These are phyloP conservation scores for Eulemur rufifrons DNA, from an alignment of 2,113 vertebrate genomes.

Conservation along the genomic window DNA sequence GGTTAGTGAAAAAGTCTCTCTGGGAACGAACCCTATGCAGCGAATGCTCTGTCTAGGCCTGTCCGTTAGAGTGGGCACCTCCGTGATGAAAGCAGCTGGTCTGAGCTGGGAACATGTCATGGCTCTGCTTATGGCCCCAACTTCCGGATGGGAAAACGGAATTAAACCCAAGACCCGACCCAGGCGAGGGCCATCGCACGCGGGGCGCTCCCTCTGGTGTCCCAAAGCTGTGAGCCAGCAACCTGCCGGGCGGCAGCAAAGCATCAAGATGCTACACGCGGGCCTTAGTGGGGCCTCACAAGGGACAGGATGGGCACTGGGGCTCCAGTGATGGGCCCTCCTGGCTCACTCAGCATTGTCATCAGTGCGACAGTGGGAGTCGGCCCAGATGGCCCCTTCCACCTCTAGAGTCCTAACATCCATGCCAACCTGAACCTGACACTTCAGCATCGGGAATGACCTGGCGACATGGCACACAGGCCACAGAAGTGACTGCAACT, in stretches of 20 bases:
- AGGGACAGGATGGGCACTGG: background rate
- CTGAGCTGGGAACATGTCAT: background rate
- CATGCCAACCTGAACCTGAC: background rate
- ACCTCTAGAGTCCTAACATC: background rate
- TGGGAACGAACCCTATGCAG: background rate
- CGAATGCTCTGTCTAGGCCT: background rate
- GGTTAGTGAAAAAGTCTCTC: background rate
- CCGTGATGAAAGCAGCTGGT: background rate
- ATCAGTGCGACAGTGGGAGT: background rate
- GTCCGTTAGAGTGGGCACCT: background rate
- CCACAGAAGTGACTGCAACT: background rate
- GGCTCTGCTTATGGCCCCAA: background rate
- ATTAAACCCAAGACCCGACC: background rate
- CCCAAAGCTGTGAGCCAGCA: background rate
- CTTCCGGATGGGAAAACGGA: background rate
- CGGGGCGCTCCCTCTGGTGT: background rate
- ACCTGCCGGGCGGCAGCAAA: fast-evolving
- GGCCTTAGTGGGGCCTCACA: fast-evolving
- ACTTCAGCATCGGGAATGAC: background rate
- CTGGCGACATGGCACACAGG: background rate
- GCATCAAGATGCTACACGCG: fast-evolving
- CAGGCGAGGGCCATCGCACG: background rate
- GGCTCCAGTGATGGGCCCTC: background rate
- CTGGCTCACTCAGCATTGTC: background rate
- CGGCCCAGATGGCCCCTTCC: background rate